phyloP scores from a whole-genome alignment of 2,888 invertebrate genomes.

The Zygothrica quintamaculata region DNA sequence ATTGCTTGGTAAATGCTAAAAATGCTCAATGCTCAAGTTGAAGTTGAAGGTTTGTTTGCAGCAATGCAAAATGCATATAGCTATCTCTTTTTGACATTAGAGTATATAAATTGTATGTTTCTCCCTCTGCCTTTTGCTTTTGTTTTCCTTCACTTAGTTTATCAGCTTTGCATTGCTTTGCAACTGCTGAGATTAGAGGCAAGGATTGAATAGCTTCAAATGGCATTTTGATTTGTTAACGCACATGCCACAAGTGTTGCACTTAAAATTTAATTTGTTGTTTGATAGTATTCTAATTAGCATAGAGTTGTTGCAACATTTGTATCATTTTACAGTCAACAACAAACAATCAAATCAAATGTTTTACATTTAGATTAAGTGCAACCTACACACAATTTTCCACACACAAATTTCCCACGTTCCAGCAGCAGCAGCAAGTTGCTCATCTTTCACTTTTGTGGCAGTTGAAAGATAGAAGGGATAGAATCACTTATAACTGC shows the following conservation, averaged over 20 bases:
- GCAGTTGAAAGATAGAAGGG: no score
- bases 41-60: constrained; percentile 66
- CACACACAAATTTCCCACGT: constrained; percentile 42
- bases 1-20: constrained; percentile 71
- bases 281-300: no score
- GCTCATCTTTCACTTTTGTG: neutral
- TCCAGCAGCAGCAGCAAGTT: no score
- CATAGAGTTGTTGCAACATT: no score
- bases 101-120: constrained; percentile 47
- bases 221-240: constrained; percentile 61
- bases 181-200: constrained; percentile 76
- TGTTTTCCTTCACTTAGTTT: constrained; percentile 25
- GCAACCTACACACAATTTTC: neutral
- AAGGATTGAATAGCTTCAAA: constrained; percentile 31
- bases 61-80: no score
- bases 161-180: constrained; percentile 69
- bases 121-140: constrained; percentile 37
- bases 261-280: no score
- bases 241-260: no score
- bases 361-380: neutral
- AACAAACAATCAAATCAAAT: constrained; percentile 10
- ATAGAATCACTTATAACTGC: neutral
- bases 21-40: constrained; percentile 66
- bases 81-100: neutral
- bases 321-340: no score